phyloP scores from a whole-genome alignment of 2,888 invertebrate species.

The Erynnis tages region DNA sequence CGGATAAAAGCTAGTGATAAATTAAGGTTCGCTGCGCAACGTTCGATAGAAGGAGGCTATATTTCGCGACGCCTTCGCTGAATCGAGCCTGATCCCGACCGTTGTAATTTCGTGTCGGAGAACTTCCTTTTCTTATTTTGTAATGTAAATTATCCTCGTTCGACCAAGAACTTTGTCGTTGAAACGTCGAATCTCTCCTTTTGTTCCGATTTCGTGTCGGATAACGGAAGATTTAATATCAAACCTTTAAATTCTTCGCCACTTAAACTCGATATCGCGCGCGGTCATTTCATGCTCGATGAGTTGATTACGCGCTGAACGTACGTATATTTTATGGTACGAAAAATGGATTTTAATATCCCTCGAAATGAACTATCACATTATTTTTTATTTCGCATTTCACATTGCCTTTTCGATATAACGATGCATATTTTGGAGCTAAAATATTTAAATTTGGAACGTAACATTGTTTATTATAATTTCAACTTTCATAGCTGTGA shows the following conservation, averaged over 20 bases:
- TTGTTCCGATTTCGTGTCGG: constrained; percentile 58
- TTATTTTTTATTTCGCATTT: not conserved
- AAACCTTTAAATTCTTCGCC: constrained; percentile 34
- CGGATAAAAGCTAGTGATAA: constrained; percentile 49
- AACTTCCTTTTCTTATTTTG: constrained; percentile 58
- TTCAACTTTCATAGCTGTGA: constrained; percentile 10
- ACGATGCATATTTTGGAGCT: not conserved
- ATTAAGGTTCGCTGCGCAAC: constrained; percentile 44
- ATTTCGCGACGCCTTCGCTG: constrained; percentile 44
- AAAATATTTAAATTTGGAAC: constrained; percentile 3
- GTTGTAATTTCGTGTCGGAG: constrained; percentile 58
- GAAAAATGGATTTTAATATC: no score
- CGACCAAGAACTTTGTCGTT: constrained; percentile 42
- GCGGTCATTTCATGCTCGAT: not conserved
- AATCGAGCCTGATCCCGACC: constrained; percentile 47
- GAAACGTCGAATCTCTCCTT: constrained; percentile 44
- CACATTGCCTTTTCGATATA: no score
- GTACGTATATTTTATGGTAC: no score
- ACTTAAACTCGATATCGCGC: not conserved
- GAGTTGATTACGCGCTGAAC: not conserved
- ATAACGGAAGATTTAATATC: constrained; percentile 62
- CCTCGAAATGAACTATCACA: no score
- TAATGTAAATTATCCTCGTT: constrained; percentile 64
- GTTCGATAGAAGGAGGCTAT: constrained; percentile 46
- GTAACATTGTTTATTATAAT: not conserved